Percentiles rank a stretch among this genome's conserved stretches.
Evolutionary conservation across 2,888 invertebrate genomes (phyloP).

Genomic region (Thalpophila matura): DNA sequence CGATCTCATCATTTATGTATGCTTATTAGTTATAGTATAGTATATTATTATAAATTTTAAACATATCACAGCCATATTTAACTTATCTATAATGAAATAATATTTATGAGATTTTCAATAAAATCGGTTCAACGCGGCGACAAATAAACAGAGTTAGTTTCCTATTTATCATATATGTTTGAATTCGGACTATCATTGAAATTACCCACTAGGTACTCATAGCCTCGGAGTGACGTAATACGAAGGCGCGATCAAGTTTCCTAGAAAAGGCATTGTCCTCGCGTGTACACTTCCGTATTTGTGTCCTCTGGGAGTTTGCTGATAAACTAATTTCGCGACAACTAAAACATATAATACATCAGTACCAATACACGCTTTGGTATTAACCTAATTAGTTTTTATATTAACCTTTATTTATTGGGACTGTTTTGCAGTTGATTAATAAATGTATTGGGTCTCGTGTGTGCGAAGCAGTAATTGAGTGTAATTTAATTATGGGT

Average conservation of each 20-base stretch:
- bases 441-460: conserved; percentile 37
- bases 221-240: conserved; percentile 38
- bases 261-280: conserved; percentile 31
- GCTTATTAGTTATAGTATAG: no score
- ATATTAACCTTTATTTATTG: conserved; percentile 62
- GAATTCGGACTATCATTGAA: no score
- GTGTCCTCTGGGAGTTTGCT: conserved; percentile 62
- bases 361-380: conserved; percentile 59
- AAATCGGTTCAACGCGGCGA: no score
- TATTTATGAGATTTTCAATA: no score
- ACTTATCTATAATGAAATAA: no score
- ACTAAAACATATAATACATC: conserved; percentile 22
- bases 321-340: conserved; percentile 71
- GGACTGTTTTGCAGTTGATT: conserved; percentile 52
- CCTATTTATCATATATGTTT: no score
- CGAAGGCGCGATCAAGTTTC: conserved; percentile 44
- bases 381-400: conserved; percentile 74
- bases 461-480: conserved; percentile 28
- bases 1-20: no score
- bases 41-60: no score
- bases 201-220: neutral
- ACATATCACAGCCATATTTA: no score
- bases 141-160: no score
- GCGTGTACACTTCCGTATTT: conserved; percentile 60
- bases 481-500: conserved; percentile 15